Evolutionary conservation across 1,140 invertebrate genomes (phyloP), one percentile per base, ranked within the genome.

Genomic region (Listronotus oregonensis): DNA sequence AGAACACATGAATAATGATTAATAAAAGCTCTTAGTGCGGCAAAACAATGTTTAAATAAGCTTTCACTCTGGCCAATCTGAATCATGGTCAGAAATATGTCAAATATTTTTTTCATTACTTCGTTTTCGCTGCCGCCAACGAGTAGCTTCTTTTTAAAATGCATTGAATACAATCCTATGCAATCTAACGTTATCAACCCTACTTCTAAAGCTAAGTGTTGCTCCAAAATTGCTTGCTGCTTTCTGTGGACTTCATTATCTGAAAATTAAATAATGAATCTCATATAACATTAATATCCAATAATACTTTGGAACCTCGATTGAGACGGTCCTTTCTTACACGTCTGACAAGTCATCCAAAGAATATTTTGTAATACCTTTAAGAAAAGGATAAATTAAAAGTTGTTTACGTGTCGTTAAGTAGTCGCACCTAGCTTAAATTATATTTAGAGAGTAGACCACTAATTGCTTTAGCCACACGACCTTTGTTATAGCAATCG

Each of bases 11-110:
- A 91, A 74, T 92, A 94, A 80, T 96, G 94, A 79, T 94, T 95
- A 34, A 97, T 91, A 72, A 96, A 97, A 0, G 92, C 89, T 71
- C 95, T 84, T 21, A 97, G 80, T 0, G 92, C 90, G 9, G 94
- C 94, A 80, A 98, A 97, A 4, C 96, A 86, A 76, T 97, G 94
- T 70, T 92, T 91, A 70, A 94, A 89, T 21, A 97, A 80, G 10
- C 84, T 88, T 79, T 97, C 95, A 31, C 94, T 96, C 76, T 97
- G 95, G 4, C 93, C 91, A 21, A 92, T 85, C 79, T 93, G 89
- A 10, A 98, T 82, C 70, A 96, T 90, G 6, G 87, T 86, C n/a
- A 98, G 76, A 75, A 96, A 94, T 32, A 95, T 86, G 49, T 87
- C 85, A 61, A 94, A 89, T 11, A 95, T 83, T 80, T 88, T 92